Evolutionary conservation across 2,888 invertebrate species (phyloP), one percentile per base, ranked within the genome.

Genomic region (Lasius fuliginosus): DNA sequence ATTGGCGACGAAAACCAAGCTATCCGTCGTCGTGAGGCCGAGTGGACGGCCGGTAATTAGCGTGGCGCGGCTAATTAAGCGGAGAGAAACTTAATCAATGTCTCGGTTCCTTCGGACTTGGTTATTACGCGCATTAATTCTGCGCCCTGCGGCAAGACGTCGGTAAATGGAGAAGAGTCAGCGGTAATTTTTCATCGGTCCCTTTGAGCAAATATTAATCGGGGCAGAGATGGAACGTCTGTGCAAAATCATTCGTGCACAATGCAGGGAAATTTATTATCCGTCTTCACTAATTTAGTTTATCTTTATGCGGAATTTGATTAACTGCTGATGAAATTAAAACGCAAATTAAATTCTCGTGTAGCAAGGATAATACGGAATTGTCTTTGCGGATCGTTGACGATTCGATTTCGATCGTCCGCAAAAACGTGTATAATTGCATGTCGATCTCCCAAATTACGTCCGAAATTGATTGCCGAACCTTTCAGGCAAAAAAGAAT

Each of bases 21-120:
- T 46, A 4, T 15, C 30, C 23, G n/a, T 67, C n/a, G 36, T 42
- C 40, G 40, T 36, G 15, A 12, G 12, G 15, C 58, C 49, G 30
- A 60, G 30, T 33, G 46, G 33, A 27, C 23, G 46, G 23, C 33
- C 33, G 46, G 46, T 60, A 71, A 79, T 79, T 79, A 79, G 33
- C 71, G 8, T 15, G 73, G 9, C 46, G 46, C 46, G 71, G 46
- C 73, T 81, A 81, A 81, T 81, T 81, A 71, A 81, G 73, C 58
- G 71, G n/a, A 27, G 40, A 18, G n/a, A 71, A 81, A 60, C 73
- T 81, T 60, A 60, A 81, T 81, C 79, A 81, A 71, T 36, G 73
- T 81, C 79, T 46, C 5, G 33, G 71, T 36, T 18, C 60, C 60
- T 71, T 79, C 46, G 27, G 36, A 12, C 79, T 60, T 27, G 46